Base-by-base conservation (phyloP, 2,113 vertebrate species). In the Mobula birostris region DNA sequence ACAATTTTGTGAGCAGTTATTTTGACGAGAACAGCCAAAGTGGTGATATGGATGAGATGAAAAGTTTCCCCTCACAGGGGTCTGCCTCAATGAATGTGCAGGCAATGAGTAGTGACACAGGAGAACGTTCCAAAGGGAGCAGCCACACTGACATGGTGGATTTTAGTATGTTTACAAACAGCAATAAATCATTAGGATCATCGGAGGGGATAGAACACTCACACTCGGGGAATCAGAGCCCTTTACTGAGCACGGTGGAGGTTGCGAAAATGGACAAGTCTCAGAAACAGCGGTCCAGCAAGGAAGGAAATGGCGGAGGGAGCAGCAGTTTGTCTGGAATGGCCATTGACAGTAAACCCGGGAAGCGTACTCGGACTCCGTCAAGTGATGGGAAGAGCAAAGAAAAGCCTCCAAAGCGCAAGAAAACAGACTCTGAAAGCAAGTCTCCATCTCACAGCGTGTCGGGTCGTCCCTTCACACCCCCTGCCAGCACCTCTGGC, bases 1-100 rank as follows among this genome's bases (percentile, higher is more conserved):
- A 96, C 27, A 97, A 97, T 72, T 99, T 99, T 96, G 96, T 98
- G 94, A 98, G 98, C 95, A 97, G 96, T 80, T 98, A 98, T 95
- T 99, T 99, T 95, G 98, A 98, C 80, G 98, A 99, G 96, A 99
- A 98, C 95, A 99, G 98, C 94, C 98, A 98, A 95, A 99, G 98
- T 78, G 98, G 98, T 94, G 98, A 99, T 95, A 96, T 98, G 1
- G 99, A 99, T 78, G 97, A 98, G 94, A 98, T 98, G 94, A 99
- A 99, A 96, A 97, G 98, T 77, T 99, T 99, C 90, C 96, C 97
- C 94, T 97, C 95, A 96, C 98, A 95, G 97, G 95, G 97, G 94
- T 95, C 97, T 56, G 96, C 95, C 92, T 96, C 96, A 94, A 94
- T 98, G 94, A 97, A 96, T 58, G 96, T 98, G 95, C 97, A 97